These are phyloP conservation scores for Pterophyllum scalare DNA, from an alignment of 2,113 vertebrate species.

Conservation along the genomic window DNA sequence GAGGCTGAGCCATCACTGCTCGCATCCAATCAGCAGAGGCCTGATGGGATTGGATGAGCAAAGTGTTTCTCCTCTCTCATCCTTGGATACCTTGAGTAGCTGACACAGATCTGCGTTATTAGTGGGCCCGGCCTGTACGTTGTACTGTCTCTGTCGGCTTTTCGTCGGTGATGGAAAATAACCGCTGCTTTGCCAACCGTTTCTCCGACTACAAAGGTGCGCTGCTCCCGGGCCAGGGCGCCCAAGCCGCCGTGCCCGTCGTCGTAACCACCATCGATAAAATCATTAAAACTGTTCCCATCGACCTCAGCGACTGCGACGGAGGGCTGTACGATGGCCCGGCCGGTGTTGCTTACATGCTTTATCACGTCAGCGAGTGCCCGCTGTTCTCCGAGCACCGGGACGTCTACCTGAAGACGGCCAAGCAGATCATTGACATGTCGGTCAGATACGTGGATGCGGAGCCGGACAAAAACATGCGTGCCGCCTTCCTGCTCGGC, in stretches of 20 bases:
- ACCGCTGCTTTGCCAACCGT: constrained; percentile 88
- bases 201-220: constrained; percentile 88
- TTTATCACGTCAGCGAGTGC: constrained; percentile 87
- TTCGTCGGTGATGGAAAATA: constrained; percentile 82
- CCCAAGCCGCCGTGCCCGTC: constrained; percentile 77
- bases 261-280: constrained; percentile 84
- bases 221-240: constrained; percentile 80
- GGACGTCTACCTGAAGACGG: constrained; percentile 83
- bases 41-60: constrained; percentile 17
- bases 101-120: neutral
- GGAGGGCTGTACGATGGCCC: constrained; percentile 88
- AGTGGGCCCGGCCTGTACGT: neutral
- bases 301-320: constrained; percentile 74
- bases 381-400: constrained; percentile 83
- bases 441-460: constrained; percentile 83
- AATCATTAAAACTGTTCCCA: constrained; percentile 83
- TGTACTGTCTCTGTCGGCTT: neutral
- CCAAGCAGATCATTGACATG: constrained; percentile 87
- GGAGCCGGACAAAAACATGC: constrained; percentile 86
- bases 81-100: constrained; percentile 12
- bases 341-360: constrained; percentile 90
- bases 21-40: constrained; percentile 58
- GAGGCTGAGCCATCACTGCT: constrained; percentile 38
- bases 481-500: constrained; percentile 88
- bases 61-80: constrained; percentile 10